Evolutionary conservation across 2,797 vertebrate species (phyloP).

Genomic region (Crotalus adamanteus): DNA sequence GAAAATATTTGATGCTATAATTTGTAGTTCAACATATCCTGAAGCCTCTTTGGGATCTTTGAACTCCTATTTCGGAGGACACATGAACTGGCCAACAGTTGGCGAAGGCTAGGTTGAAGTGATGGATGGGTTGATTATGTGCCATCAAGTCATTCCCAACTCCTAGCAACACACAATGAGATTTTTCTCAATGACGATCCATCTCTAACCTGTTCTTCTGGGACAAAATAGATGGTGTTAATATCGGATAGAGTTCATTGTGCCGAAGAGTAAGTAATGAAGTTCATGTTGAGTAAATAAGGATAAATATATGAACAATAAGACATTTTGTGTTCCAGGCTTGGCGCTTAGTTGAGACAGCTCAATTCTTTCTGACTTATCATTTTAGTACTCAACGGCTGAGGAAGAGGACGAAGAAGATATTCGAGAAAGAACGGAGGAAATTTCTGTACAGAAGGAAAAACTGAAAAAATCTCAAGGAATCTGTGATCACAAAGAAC

Average conservation of each 20-base stretch:
- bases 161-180: background rate
- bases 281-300: background rate
- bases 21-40: background rate
- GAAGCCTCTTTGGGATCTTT: background rate
- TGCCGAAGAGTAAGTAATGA: background rate
- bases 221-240: background rate
- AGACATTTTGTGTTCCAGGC: background rate
- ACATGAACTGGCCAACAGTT: background rate
- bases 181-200: background rate
- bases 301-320: too few species aligned
- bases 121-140: background rate
- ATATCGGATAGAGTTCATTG: background rate
- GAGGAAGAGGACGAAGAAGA: constrained; percentile 17
- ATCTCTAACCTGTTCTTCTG: background rate
- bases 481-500: constrained; percentile 23
- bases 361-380: background rate
- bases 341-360: background rate
- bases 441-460: constrained; percentile 20
- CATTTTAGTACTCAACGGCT: constrained; percentile 52
- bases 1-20: background rate
- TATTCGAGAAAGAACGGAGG: background rate
- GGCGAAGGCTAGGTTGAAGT: background rate
- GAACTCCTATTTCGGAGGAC: background rate
- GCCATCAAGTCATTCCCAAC: background rate
- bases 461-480: background rate